Evolutionary conservation across 2,888 invertebrate genomes (phyloP).

Genomic region (Caenorhabditis sp.): DNA sequence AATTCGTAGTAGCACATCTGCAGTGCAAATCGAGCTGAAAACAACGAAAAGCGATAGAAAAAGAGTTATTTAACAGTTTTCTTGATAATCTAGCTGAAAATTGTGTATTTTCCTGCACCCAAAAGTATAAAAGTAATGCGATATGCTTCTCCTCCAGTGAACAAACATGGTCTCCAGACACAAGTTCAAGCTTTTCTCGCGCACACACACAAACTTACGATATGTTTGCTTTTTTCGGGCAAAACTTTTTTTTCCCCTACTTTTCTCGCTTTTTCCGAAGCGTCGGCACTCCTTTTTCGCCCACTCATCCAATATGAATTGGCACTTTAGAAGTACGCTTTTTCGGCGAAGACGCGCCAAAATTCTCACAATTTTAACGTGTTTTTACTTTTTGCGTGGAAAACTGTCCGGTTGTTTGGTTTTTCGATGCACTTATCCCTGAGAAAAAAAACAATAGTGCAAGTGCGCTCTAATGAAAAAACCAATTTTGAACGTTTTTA

Average conservation of each 20-base stretch:
- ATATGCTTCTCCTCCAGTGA: too few relatives aligned
- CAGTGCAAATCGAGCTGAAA: background rate
- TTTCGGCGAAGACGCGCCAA: background rate
- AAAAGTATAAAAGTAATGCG: too few relatives aligned
- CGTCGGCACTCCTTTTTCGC: background rate
- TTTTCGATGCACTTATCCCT: background rate
- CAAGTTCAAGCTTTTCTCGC: constrained; percentile 39
- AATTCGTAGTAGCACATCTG: background rate
- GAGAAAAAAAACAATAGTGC: background rate
- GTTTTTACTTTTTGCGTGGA: background rate
- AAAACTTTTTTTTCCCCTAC: background rate
- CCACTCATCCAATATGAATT: constrained; percentile 13
- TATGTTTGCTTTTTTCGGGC: background rate
- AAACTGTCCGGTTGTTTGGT: background rate
- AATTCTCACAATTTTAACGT: background rate
- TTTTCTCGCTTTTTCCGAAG: background rate
- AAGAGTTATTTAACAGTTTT: too few relatives aligned
- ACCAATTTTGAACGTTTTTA: too few relatives aligned
- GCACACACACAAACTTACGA: background rate
- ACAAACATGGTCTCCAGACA: constrained; percentile 38
- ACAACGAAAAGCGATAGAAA: background rate
- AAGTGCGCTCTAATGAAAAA: background rate
- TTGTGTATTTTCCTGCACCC: too few relatives aligned
- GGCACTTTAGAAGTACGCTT: too few relatives aligned
- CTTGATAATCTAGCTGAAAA: too few relatives aligned